Evolutionary conservation across 2,888 invertebrate genomes (phyloP), one percentile per base, ranked within the genome.

Genomic region (Lingula anatina): DNA sequence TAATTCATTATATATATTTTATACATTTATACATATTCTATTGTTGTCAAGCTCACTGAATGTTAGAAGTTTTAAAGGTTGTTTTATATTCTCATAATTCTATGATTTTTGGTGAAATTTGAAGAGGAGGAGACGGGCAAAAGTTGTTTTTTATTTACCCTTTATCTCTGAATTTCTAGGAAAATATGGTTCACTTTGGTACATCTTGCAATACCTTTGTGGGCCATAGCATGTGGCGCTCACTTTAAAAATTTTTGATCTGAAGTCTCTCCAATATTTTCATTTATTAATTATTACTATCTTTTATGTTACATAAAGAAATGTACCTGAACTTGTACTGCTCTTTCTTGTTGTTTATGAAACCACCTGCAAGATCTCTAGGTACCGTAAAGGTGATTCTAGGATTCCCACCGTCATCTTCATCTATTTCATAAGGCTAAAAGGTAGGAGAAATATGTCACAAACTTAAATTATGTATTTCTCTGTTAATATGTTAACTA

Each of bases 281-380:
- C n/a, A n/a, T n/a, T n/a, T n/a, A n/a, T 31, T 15, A 31, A 31
- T 31, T 31, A 31, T 15, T 12, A 9, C 24, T 2, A 4, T 38
- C 23, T 31, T 20, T 35, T 20, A 39, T 7, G 36, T 47, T 47
- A 73, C n/a, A n/a, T n/a, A n/a, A n/a, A n/a, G n/a, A n/a, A n/a
- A n/a, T n/a, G n/a, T n/a, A 73, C 73, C 67, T 66, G 55, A 76
- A 77, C 52, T 71, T 72, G 56, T 73, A 74, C 21, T 62, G 61
- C 59, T 77, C 75, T 57, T 68, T 71, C 56, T 75, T 77, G 58
- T 77, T 77, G 57, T 77, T 77, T 44, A 77, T 61, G 49, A 70
- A 65, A 15, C 74, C 75, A 41, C 68, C 68, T 41, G 66, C 63
- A n/a, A 64, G 47, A n/a, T 75, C 76, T 57, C 62, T 68, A 12